Base-by-base conservation (phyloP, 2,888 invertebrate species). In the Sussaba pulchella region DNA sequence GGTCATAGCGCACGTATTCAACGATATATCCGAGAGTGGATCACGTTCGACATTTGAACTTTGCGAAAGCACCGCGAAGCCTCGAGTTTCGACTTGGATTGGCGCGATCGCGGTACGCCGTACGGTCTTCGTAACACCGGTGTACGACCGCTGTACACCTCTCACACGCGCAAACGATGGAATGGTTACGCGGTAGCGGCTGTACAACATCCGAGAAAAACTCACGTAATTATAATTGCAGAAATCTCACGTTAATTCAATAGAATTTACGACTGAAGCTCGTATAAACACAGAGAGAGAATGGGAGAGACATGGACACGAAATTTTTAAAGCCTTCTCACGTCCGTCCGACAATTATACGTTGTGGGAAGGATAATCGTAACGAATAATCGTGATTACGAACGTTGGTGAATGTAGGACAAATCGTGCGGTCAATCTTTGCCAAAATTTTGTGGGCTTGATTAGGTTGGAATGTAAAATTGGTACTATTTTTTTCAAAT, bases 241-340 rank as follows among this genome's bases (percentile, higher is more conserved):
- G 54, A 24, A 79, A 69, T 79, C 70, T 74, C 78, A 74, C 78
- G 74, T 70, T 74, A 74, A 74, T 79, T 78, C 64, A 78, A 74
- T 74, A 69, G 63, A 78, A 78, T 41, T 59, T 70, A 41, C 61
- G 41, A 5, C n/a, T 54, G 1, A 10, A 61, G 61, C 61, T 39
- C n/a, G 10, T 36, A 61, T 39, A 61, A 12, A 39, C 9, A 36
- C 31, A n/a, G n/a, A n/a, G n/a, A n/a, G n/a, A n/a, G n/a, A n/a
- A n/a, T n/a, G n/a, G n/a, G 4, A 31, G 31, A 31, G 4, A 31
- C 31, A 31, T n/a, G n/a, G n/a, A n/a, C n/a, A n/a, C n/a, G n/a
- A 31, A 31, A 6, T 31, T 2, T 31, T 31, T 31, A 6, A 31
- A 31, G 2, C 31, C 6, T 31, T 31, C 31, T 31, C 31, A 31